Conservation (phyloP, 2,113 vertebrate genomes). For the Caracal caracal region DNA sequence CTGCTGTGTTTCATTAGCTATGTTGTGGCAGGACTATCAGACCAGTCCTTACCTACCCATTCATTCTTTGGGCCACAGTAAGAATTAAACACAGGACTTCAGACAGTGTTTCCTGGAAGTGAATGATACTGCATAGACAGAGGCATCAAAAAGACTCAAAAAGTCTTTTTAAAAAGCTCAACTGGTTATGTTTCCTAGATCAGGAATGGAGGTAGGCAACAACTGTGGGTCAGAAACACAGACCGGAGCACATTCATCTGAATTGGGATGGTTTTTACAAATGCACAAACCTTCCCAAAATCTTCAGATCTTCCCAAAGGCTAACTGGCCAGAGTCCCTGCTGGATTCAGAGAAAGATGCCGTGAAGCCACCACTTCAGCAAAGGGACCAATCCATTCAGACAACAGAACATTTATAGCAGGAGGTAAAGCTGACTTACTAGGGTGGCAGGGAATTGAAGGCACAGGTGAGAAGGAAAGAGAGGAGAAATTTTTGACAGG, state of each 20-base stretch:
- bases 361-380: too few relatives aligned
- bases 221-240: not conserved
- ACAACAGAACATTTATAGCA: not conserved
- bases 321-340: not conserved
- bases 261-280: not conserved
- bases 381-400: not conserved
- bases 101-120: not conserved
- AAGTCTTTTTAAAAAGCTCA: not conserved
- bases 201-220: not conserved
- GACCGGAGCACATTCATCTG: not conserved
- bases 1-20: fast-evolving
- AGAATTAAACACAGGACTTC: not conserved
- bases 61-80: fast-evolving
- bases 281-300: not conserved
- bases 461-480: not conserved
- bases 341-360: not conserved
- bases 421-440: not conserved
- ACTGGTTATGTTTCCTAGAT: not conserved
- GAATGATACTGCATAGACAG: not conserved
- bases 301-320: not conserved
- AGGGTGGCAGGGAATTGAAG: fast-evolving
- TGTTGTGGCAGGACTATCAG: fast-evolving
- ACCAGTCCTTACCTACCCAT: fast-evolving
- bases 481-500: not conserved
- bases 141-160: not conserved